Percentiles rank a stretch among this genome's conserved stretches.
phyloP scores from a whole-genome alignment of 2,797 vertebrate genomes.

The Rhinoraja longicauda region DNA sequence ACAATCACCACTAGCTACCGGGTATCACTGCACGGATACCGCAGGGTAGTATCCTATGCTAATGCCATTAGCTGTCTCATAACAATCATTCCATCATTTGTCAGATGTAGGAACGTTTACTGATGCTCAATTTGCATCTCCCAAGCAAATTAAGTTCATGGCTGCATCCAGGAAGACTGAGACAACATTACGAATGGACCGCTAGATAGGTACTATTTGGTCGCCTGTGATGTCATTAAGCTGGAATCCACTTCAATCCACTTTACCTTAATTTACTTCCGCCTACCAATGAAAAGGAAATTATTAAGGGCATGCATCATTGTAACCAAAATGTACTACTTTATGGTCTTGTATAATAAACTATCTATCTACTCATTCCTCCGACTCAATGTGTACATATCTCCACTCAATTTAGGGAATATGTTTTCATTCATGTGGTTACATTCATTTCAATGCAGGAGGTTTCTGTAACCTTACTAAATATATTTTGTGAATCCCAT shows the following conservation, averaged over 20 bases:
- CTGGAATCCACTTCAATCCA: not conserved
- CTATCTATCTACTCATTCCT: not conserved
- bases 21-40: too few relatives aligned
- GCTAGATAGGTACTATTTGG: not conserved
- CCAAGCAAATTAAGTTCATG: too few relatives aligned
- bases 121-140: too few relatives aligned
- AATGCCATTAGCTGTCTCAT: too few relatives aligned
- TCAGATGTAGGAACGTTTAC: too few relatives aligned
- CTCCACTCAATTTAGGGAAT: not conserved
- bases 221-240: not conserved
- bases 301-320: not conserved
- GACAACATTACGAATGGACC: too few relatives aligned
- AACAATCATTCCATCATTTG: too few relatives aligned
- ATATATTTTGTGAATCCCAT: not conserved
- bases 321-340: too few relatives aligned
- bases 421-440: not conserved
- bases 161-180: too few relatives aligned
- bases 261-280: not conserved
- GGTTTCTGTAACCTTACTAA: not conserved
- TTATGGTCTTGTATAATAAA: not conserved
- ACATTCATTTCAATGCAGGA: not conserved
- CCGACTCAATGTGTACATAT: not conserved
- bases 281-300: not conserved
- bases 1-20: too few relatives aligned
- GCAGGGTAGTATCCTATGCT: too few relatives aligned